phyloP scores from a whole-genome alignment of 2,113 vertebrate species.

The Mormoops blainvillei region DNA sequence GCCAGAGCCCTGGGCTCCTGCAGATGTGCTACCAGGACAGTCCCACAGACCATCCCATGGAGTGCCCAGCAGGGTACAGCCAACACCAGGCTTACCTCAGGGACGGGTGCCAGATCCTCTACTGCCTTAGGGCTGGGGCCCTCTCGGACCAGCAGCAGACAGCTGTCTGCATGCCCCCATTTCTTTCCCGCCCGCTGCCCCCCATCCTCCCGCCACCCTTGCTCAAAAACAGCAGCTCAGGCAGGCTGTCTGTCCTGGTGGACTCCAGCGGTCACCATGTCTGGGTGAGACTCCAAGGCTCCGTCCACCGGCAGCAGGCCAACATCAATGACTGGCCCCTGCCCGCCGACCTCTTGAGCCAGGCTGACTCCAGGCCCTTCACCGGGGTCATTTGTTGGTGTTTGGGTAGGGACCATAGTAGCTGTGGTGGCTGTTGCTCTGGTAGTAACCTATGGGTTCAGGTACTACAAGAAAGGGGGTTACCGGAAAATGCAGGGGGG shows the following conservation, averaged over 20 bases:
- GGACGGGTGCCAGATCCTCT: constrained; percentile 81
- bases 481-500: not conserved
- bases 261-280: constrained; percentile 74
- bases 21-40: not conserved
- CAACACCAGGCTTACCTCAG: constrained; percentile 80
- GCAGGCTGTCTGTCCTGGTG: constrained; percentile 74
- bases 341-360: not conserved
- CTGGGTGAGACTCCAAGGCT: constrained; percentile 77
- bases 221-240: constrained; percentile 52
- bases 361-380: not conserved
- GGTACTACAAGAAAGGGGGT: not conserved
- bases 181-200: constrained; percentile 48
- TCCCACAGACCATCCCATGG: not conserved
- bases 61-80: constrained; percentile 79
- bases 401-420: not conserved
- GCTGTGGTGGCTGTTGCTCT: not conserved
- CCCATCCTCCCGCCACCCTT: constrained; percentile 49
- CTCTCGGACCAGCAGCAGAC: constrained; percentile 75
- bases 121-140: constrained; percentile 77
- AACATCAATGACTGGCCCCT: constrained; percentile 50
- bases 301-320: constrained; percentile 76
- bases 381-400: not conserved
- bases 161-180: constrained; percentile 76
- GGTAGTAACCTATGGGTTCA: not conserved
- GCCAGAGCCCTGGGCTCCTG: not conserved